Conservation (phyloP, 2,797 vertebrate genomes). For the Pseudomugil gertrudae region DNA sequence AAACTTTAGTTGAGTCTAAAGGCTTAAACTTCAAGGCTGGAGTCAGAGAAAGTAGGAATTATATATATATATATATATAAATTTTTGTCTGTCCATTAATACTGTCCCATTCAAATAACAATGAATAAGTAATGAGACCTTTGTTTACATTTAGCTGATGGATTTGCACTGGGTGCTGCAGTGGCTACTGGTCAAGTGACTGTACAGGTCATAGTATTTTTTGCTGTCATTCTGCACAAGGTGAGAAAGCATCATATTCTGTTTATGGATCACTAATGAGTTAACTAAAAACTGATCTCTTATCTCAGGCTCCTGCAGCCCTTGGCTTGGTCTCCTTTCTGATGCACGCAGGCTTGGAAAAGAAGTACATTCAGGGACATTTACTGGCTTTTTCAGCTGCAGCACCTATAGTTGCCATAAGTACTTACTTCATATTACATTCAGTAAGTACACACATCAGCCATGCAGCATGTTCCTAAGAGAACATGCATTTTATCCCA, state of each 20-base stretch:
- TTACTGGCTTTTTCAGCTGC: conserved; percentile 81
- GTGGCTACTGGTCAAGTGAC: conserved; percentile 82
- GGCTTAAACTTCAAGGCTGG: neutral
- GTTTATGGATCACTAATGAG: neutral
- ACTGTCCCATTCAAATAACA: no score
- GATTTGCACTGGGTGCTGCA: conserved; percentile 85
- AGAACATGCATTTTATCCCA: neutral
- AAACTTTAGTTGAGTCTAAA: neutral
- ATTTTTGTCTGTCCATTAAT: no score
- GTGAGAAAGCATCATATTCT: conserved; percentile 55
- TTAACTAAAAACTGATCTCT: neutral
- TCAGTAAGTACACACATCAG: conserved; percentile 45
- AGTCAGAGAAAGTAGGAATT: neutral
- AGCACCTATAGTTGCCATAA: conserved; percentile 75
- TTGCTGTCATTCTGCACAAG: conserved; percentile 88
- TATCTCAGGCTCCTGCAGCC: conserved; percentile 78
- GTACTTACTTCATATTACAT: conserved; percentile 78
- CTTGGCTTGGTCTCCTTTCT: conserved; percentile 83
- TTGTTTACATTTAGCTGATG: conserved; percentile 72
- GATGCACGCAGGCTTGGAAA: conserved; percentile 82
- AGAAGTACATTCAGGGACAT: conserved; percentile 78
- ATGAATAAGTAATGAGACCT: neutral
- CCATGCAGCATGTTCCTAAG: neutral
- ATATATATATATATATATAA: no score
- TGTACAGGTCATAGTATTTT: conserved; percentile 83